Conservation (phyloP, 1,140 invertebrate species). For the Bemisia tabaci region DNA sequence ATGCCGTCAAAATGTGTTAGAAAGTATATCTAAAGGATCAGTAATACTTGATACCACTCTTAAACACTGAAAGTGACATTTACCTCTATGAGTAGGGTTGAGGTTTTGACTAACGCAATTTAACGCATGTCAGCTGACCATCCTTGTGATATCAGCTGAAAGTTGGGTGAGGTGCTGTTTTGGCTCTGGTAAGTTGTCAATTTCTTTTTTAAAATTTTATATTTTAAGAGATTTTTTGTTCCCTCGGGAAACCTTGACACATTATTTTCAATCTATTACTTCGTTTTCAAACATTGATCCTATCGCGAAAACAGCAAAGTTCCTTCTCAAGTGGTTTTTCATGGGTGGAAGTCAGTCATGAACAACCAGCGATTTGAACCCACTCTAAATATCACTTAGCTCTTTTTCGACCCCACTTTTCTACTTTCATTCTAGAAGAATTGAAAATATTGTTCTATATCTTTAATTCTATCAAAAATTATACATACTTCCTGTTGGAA, state of each 20-base stretch:
- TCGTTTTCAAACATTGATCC: background rate
- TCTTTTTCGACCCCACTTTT: background rate
- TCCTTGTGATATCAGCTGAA: slow-evolving; percentile 22
- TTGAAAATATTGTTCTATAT: background rate
- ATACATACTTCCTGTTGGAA: background rate
- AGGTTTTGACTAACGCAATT: background rate
- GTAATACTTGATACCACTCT: too few relatives aligned
- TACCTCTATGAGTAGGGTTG: too few relatives aligned
- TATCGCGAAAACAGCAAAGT: background rate
- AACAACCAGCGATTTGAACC: too few relatives aligned
- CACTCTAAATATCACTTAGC: too few relatives aligned
- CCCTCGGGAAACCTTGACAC: background rate
- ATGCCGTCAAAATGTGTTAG: too few relatives aligned
- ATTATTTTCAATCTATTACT: background rate
- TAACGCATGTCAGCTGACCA: slow-evolving; percentile 21
- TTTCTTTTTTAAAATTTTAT: slow-evolving; percentile 1
- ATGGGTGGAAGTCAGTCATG: background rate
- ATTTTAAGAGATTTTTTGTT: background rate
- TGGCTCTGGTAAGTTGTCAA: slow-evolving; percentile 2
- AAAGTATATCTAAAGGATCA: too few relatives aligned
- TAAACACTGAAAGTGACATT: too few relatives aligned
- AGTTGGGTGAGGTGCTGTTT: slow-evolving; percentile 16
- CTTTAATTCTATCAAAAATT: background rate
- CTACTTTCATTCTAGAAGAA: background rate
- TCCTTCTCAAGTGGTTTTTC: background rate